phyloP scores from a whole-genome alignment of 30 jellyfish, hydroid and myxozoan genomes.

The Cassiopea andromeda region DNA sequence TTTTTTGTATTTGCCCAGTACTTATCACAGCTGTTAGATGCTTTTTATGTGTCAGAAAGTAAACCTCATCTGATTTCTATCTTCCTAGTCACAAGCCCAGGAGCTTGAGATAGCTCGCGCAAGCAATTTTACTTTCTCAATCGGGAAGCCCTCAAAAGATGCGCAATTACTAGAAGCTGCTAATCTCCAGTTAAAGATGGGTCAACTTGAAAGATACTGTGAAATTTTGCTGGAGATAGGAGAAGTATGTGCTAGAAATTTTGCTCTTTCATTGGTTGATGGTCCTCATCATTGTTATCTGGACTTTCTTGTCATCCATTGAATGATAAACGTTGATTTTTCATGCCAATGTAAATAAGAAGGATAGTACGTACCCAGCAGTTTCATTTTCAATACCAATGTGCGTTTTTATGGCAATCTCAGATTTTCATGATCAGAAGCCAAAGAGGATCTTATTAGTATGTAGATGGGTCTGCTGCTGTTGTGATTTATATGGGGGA shows the following conservation, averaged over 20 bases:
- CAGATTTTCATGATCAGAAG: no score
- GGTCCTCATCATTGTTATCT: no score
- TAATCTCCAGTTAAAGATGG: slow-evolving; percentile 73
- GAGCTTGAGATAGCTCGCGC: slow-evolving; percentile 80
- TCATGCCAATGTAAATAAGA: no score
- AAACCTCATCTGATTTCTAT: not conserved
- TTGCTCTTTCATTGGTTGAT: not conserved
- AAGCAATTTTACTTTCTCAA: slow-evolving; percentile 53
- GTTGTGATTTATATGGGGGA: no score
- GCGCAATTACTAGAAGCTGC: slow-evolving; percentile 79
- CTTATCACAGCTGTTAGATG: not conserved
- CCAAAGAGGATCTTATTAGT: no score
- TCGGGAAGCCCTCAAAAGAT: slow-evolving; percentile 75
- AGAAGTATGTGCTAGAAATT: slow-evolving; percentile 36
- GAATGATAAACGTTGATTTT: no score
- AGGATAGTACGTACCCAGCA: no score
- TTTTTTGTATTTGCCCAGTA: no score
- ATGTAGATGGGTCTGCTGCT: no score
- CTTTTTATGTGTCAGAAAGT: not conserved
- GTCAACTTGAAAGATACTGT: slow-evolving; percentile 85
- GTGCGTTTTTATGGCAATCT: no score
- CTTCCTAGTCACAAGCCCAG: slow-evolving; percentile 81
- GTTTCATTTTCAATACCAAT: no score
- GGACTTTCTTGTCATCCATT: no score
- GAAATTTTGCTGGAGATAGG: slow-evolving; percentile 87